phyloP scores from a whole-genome alignment of 2,113 vertebrate species.

The Dolichallabes microphthalmus region DNA sequence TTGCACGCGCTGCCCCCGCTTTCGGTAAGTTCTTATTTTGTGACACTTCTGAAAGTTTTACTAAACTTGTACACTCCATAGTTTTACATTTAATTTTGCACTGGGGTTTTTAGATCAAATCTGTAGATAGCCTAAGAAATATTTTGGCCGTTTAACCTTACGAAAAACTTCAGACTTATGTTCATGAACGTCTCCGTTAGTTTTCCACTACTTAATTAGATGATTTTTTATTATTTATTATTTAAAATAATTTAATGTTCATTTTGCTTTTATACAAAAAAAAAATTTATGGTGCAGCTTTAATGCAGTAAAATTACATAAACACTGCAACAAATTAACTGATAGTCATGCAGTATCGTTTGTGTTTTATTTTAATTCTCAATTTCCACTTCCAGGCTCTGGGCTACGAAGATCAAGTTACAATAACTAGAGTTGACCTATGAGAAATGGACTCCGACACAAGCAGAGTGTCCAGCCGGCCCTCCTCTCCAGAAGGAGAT shows the following conservation, averaged over 20 bases:
- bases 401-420: background rate
- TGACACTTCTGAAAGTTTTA: background rate
- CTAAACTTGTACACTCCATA: background rate
- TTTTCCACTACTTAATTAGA: background rate
- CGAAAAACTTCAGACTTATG: background rate
- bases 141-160: background rate
- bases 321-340: background rate
- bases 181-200: background rate
- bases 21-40: constrained; percentile 60
- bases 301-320: background rate
- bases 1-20: constrained; percentile 53
- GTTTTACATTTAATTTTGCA: background rate
- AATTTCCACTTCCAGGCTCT: constrained; percentile 3
- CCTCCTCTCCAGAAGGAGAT: constrained; percentile 91
- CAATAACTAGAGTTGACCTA: constrained; percentile 37
- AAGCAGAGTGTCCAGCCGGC: constrained; percentile 91
- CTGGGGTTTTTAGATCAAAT: background rate
- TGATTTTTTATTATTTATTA: background rate
- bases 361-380: background rate
- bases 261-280: background rate
- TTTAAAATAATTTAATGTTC: background rate
- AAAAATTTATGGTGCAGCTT: background rate
- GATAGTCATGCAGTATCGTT: background rate
- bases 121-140: background rate
- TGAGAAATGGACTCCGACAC: constrained; percentile 91